A percentile compares a stretch with the other conserved stretches of the same genome.
Conservation (phyloP, 2,888 invertebrate species). For the Rhaphigaster nebulosa region DNA sequence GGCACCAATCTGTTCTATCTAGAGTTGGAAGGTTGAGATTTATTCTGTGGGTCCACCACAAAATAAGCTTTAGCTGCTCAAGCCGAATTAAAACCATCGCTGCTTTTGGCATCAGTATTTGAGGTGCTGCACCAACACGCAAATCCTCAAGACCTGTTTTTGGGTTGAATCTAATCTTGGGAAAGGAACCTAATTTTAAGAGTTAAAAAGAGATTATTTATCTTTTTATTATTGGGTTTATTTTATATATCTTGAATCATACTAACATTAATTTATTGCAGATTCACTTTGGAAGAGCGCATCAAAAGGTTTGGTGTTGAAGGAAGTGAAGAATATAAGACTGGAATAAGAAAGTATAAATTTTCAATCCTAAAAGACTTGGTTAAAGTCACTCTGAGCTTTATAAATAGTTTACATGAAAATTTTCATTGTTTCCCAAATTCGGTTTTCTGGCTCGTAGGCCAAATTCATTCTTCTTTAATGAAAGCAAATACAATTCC, state of each 20-base stretch:
- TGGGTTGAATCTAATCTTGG: too few species aligned
- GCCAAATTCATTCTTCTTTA: slow-evolving; percentile 83
- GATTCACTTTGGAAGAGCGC: slow-evolving; percentile 74
- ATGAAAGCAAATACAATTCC: slow-evolving; percentile 74
- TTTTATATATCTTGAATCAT: neutral
- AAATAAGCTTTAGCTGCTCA: too few species aligned
- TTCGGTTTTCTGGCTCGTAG: slow-evolving; percentile 89
- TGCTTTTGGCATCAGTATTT: too few species aligned
- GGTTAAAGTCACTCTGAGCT: slow-evolving; percentile 82
- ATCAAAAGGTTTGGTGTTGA: slow-evolving; percentile 83
- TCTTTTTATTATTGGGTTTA: too few species aligned
- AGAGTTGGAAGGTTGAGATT: too few species aligned
- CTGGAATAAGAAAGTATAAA: slow-evolving; percentile 83
- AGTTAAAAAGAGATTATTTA: too few species aligned
- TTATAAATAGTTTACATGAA: slow-evolving; percentile 85
- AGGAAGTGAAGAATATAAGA: slow-evolving; percentile 79
- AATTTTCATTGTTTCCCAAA: slow-evolving; percentile 93
- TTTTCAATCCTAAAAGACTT: slow-evolving; percentile 84
- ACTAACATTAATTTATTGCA: slow-evolving; percentile 63
- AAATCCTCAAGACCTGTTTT: too few species aligned
- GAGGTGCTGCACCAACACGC: too few species aligned
- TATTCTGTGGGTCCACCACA: too few species aligned
- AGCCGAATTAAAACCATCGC: neutral
- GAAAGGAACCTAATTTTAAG: too few species aligned
- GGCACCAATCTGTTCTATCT: too few species aligned